Evolutionary conservation across 2,797 vertebrate genomes (phyloP), one percentile per base, ranked within the genome.

Genomic region (Darevskia nairensis): DNA sequence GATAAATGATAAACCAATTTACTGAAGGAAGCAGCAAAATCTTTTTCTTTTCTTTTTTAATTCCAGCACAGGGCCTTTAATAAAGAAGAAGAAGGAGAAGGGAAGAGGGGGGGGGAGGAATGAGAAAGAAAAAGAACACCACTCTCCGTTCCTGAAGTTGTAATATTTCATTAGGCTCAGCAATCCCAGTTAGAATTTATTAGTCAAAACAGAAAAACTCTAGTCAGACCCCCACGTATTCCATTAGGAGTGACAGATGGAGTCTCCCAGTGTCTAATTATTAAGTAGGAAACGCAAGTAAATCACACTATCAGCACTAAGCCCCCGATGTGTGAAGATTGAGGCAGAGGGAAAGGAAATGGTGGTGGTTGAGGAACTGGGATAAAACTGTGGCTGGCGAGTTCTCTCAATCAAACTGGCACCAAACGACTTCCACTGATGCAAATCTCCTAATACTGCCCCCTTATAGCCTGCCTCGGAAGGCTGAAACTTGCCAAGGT

Each of bases 231-330:
- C 66, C 93, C 89, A 95, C 95, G 94, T 95, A 96, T 96, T 96
- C 94, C 94, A 94, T 94, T 93, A 95, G 93, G 90, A 94, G 92
- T 96, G 96, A 96, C 96, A 94, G 91, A 96, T 92, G 94, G 91
- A 94, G 90, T 95, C 95, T 97, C 93, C 89, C 89, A 88, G 89
- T 91, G 91, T 82, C 96, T 97, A 96, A 97, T 97, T 96, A 97
- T 96, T 96, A 97, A 96, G 96, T 96, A 96, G 94, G 96, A 96
- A 96, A 92, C 96, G 89, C 96, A 93, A 96, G 95, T 97, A 97
- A 97, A 97, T 97, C 96, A 97, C 95, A 96, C 91, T 81, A 95
- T 95, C 93, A 95, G 95, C 89, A 84, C 91, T 94, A 93, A 94
- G 93, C 91, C 88, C 50, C 91, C 94, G 93, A 96, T 94, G 87